Evolutionary conservation across 2,888 invertebrate genomes (phyloP).

Genomic region (Steinernema scapterisci): DNA sequence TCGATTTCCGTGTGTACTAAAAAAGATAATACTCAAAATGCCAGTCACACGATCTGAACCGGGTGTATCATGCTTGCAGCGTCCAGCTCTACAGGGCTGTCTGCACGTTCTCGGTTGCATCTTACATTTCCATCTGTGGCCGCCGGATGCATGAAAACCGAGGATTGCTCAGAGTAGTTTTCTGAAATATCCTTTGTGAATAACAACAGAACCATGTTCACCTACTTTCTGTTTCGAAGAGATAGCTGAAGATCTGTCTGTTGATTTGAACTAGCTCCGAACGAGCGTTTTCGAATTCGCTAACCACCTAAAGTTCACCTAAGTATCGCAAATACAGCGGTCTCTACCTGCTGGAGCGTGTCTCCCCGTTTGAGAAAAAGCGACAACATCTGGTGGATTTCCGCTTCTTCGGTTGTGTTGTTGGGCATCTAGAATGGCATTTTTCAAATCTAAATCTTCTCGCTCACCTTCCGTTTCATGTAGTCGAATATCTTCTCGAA

Average conservation of each 20-base stretch:
- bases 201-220: neutral
- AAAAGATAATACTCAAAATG: neutral
- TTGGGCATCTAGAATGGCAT: constrained; percentile 9
- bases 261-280: constrained; percentile 26
- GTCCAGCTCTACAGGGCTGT: neutral
- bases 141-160: constrained; percentile 13
- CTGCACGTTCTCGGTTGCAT: constrained; percentile 7
- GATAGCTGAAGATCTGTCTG: constrained; percentile 13
- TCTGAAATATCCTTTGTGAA: neutral
- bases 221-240: constrained; percentile 23
- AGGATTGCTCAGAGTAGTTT: constrained; percentile 15
- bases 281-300: constrained; percentile 19
- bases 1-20: constrained; percentile 9
- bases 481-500: constrained; percentile 9
- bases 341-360: constrained; percentile 6
- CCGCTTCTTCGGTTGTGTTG: constrained; percentile 25
- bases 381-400: constrained; percentile 16
- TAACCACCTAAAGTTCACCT: neutral
- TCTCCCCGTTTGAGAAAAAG: constrained; percentile 11
- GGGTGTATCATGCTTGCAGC: constrained; percentile 12
- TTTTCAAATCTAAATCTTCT: neutral
- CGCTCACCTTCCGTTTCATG: constrained; percentile 15
- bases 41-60: neutral
- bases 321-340: no score
- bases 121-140: neutral